Conservation (phyloP, 2,113 vertebrate genomes). For the Nycticryphes semicollaris region DNA sequence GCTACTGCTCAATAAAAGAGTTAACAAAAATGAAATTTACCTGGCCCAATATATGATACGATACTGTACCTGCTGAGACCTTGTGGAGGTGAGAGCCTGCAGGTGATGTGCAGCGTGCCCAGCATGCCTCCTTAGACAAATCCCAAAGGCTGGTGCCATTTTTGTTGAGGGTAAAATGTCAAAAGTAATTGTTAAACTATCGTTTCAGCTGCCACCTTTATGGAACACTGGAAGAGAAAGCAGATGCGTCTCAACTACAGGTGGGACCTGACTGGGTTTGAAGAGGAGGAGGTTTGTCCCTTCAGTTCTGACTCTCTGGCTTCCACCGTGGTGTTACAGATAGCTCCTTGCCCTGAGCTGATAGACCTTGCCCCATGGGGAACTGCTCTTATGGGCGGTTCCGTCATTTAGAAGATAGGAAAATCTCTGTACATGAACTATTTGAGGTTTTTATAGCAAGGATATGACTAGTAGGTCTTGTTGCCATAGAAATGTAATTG, state of each 20-base stretch:
- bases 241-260: slow-evolving; percentile 96
- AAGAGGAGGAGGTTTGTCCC: slow-evolving; percentile 88
- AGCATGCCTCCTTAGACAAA: neutral
- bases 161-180: neutral
- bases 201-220: slow-evolving; percentile 89
- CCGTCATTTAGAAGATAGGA: neutral
- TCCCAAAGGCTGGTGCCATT: neutral
- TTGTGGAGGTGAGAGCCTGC: neutral
- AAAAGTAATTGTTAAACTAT: neutral
- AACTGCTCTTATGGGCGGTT: neutral
- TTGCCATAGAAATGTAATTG: neutral
- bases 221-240: slow-evolving; percentile 99
- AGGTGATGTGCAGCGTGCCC: neutral
- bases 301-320: slow-evolving; percentile 42
- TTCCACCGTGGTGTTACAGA: neutral
- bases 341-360: neutral
- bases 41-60: accelerated
- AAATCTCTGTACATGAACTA: neutral
- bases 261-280: slow-evolving; percentile 95
- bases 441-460: neutral
- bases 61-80: neutral
- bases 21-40: neutral
- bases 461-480: neutral
- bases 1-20: neutral
- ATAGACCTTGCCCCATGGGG: neutral